Base-by-base conservation (phyloP, 2,888 invertebrate genomes). In the Endomychus coccineus region DNA sequence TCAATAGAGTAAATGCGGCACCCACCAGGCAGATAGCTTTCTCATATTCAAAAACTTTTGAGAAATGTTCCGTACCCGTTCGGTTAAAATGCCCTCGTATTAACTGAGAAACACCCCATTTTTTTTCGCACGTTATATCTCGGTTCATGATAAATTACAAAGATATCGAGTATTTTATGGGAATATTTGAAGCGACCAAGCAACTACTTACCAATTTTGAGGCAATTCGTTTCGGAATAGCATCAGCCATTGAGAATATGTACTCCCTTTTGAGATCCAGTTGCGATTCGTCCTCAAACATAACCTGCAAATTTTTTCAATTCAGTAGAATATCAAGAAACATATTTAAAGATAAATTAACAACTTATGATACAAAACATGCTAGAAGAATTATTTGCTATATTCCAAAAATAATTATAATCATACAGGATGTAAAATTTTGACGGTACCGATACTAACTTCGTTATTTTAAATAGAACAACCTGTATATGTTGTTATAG, bases 211-310 rank as follows among this genome's bases (percentile, higher is more conserved):
- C 71, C 66, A 70, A 49, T 52, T 69, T 69, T 38, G 52, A 34
- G 27, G 63, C 59, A 34, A 78, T 70, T 61, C 68, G 67, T 58
- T 73, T 73, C 33, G 77, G 77, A 47, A 77, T 58, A 35, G 70
- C 66, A 56, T 77, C 75, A 29, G 65, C 61, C 23, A 70, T 56
- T 42, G 68, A 61, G 59, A 71, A 77, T 25, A 78, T 65, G 43
- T 71, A 67, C 34, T 71, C 69, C 30, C 75, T 62, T 35, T 67
- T 66, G 40, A 74, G 56, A 27, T 61, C 66, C 34, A 67, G 52
- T 32, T 63, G 61, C 16, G 73, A 67, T 5, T 65, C 62, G 45
- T 73, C 71, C 42, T 71, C 71, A 41, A 72, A 72, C 34, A 57
- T 50, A 6, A 72, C 69, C 72, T 71, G 48, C 9, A 53, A 52